Base-by-base conservation (phyloP, 2,888 invertebrate genomes). In the Leptarthrus brevirostris region DNA sequence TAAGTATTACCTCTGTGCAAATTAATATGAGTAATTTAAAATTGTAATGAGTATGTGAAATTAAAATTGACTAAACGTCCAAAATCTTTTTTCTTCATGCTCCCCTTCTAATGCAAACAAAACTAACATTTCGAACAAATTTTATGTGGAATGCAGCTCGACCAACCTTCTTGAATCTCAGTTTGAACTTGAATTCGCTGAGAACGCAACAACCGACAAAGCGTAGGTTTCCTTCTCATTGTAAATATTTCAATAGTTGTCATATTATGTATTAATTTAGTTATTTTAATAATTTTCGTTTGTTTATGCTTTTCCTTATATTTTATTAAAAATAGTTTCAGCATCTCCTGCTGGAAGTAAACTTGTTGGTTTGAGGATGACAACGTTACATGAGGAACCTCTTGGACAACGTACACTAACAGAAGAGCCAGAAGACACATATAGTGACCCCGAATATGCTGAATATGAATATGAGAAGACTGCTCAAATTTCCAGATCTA, bases 101-200 rank as follows among this genome's bases (percentile, higher is more conserved):
- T 73, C 24, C 73, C 44, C 75, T 34, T 74, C 61, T 69, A 34
- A 52, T 52, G 52, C 52, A 69, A 69, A 34, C 26, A 69, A 69
- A 66, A 47, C 64, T 22, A 69, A 52, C 49, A 52, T 69, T 66
- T n/a, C n/a, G 30, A 14, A 36, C 47, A 18, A 69, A 47, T 34
- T 69, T 49, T 69, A 44, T 52, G 36, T 75, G 82, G 86, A 87
- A 92, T 92, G 89, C 96, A 97, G 97, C 97, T 87, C 94, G 97
- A 84, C 97, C 97, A 85, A 97, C 96, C 86, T 97, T 96, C 91
- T 93, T 97, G 88, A 97, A 96, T 91, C 93, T 97, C 89, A 95
- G 93, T 89, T 89, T 95, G 90, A 95, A 94, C 90, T 91, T 94
- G 88, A 95, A 95, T 89, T 91, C 93, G 83, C 89, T 94, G 88